These are phyloP conservation scores for Trichosurus vulpecula DNA, from an alignment of 2,797 vertebrate genomes.

Conservation along the genomic window DNA sequence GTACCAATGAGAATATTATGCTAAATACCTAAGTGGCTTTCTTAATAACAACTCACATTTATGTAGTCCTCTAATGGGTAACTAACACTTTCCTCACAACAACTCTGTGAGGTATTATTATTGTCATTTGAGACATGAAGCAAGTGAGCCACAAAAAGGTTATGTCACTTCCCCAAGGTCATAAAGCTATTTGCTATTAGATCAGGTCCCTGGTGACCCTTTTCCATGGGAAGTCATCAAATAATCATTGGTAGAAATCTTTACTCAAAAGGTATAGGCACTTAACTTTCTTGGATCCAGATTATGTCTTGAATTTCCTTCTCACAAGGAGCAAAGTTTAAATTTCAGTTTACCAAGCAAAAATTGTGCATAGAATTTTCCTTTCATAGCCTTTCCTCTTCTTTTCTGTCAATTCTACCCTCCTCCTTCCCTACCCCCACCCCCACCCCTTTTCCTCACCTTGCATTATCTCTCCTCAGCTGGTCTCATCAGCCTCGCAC, in stretches of 20 bases:
- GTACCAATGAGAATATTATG: neutral
- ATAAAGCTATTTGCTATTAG: neutral
- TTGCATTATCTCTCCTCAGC: neutral
- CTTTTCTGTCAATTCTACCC: neutral
- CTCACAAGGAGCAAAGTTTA: neutral
- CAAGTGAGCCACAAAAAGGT: neutral
- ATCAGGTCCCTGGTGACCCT: neutral
- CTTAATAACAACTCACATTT: neutral
- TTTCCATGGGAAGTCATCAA: neutral
- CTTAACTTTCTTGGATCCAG: neutral
- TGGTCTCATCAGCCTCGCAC: neutral
- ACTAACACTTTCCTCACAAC: neutral
- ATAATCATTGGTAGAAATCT: neutral
- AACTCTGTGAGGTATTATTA: neutral
- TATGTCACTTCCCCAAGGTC: neutral
- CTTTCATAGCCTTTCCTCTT: neutral
- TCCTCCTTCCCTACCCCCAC: too few species aligned
- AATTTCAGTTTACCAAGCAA: neutral
- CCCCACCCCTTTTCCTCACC: neutral
- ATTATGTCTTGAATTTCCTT: neutral
- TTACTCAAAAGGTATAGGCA: neutral
- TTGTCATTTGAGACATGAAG: neutral
- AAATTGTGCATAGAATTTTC: neutral
- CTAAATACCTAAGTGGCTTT: neutral
- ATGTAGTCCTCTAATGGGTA: neutral